Conservation (phyloP, 2,888 invertebrate genomes). For the Agonum fuliginosum region DNA sequence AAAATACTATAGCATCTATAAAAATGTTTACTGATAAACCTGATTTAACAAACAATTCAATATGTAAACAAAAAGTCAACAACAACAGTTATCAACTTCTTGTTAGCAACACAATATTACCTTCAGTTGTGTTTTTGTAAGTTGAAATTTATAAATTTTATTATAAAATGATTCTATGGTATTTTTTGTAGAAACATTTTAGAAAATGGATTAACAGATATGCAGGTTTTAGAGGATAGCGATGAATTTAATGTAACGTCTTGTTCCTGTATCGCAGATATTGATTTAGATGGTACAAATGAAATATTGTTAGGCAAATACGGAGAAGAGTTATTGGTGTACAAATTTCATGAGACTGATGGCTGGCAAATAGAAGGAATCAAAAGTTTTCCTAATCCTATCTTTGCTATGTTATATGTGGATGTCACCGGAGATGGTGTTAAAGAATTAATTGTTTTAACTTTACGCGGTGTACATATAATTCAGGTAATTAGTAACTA, state of each 20-base stretch:
- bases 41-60: slow-evolving; percentile 56
- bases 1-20: slow-evolving; percentile 76
- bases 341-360: slow-evolving; percentile 71
- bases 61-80: slow-evolving; percentile 59
- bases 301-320: slow-evolving; percentile 83
- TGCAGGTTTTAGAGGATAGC: slow-evolving; percentile 72
- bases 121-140: slow-evolving; percentile 78
- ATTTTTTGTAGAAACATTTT: slow-evolving; percentile 72
- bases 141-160: slow-evolving; percentile 63
- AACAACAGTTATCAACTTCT: slow-evolving; percentile 74
- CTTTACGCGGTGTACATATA: slow-evolving; percentile 80
- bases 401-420: slow-evolving; percentile 77
- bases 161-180: slow-evolving; percentile 46
- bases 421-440: slow-evolving; percentile 82
- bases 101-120: slow-evolving; percentile 75
- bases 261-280: slow-evolving; percentile 79
- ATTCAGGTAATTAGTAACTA: slow-evolving; percentile 75
- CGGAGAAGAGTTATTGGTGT: slow-evolving; percentile 77
- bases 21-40: slow-evolving; percentile 71
- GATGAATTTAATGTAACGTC: slow-evolving; percentile 77
- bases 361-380: slow-evolving; percentile 74
- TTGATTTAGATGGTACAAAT: slow-evolving; percentile 82
- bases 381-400: slow-evolving; percentile 77
- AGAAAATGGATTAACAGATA: slow-evolving; percentile 72
- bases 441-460: slow-evolving; percentile 79